Conservation (phyloP, 2,797 vertebrate species). For the Pangasius mekongensis region DNA sequence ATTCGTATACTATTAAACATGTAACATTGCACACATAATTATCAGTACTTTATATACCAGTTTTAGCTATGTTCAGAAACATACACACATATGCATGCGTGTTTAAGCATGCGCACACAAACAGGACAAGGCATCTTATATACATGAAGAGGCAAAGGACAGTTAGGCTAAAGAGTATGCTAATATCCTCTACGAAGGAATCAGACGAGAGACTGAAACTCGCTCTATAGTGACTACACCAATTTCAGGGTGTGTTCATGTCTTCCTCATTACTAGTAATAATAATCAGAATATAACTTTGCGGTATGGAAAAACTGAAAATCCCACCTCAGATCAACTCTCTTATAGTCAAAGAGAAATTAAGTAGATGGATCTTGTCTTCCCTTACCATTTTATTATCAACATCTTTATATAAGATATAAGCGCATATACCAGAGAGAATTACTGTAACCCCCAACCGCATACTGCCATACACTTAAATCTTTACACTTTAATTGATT, state of each 20-base stretch:
- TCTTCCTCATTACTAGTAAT: too few species aligned
- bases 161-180: background rate
- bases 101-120: background rate
- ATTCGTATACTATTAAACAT: background rate
- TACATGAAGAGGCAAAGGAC: background rate
- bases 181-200: background rate
- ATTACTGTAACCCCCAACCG: background rate
- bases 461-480: background rate
- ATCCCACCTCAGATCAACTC: background rate
- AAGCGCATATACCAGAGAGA: background rate
- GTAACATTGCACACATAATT: background rate
- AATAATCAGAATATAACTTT: too few species aligned
- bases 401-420: background rate
- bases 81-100: background rate
- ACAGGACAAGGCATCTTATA: background rate
- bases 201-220: too few species aligned
- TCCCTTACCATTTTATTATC: background rate
- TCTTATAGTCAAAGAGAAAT: background rate
- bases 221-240: too few species aligned
- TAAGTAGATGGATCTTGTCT: background rate
- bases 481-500: background rate
- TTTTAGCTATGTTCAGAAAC: background rate
- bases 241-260: too few species aligned
- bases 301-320: too few species aligned
- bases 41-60: background rate